phyloP scores from a whole-genome alignment of 2,797 vertebrate species.

The Synaphobranchus kaupii region DNA sequence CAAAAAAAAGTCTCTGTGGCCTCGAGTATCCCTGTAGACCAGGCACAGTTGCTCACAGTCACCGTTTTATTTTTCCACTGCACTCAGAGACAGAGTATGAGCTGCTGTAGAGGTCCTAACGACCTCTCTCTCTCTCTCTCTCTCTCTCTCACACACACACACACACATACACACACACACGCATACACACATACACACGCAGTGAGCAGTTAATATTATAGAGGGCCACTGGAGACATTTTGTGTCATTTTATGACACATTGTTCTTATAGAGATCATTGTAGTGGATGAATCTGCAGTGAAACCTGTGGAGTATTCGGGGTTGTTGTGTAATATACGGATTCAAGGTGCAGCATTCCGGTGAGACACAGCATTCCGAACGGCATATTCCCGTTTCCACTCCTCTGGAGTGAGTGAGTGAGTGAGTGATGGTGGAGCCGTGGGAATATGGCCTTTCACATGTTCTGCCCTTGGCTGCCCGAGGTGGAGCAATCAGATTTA shows the following conservation, averaged over 20 bases:
- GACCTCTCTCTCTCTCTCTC: neutral
- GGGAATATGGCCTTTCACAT: too few species aligned
- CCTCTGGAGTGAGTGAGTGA: conserved; percentile 29
- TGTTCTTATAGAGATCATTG: neutral
- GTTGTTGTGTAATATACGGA: neutral
- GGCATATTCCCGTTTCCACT: conserved; percentile 1
- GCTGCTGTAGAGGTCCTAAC: neutral
- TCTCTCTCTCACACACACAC: too few species aligned
- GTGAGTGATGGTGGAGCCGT: neutral
- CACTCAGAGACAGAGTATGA: neutral
- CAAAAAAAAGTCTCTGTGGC: neutral
- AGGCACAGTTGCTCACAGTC: neutral
- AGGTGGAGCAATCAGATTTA: conserved; percentile 51
- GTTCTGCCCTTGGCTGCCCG: conserved; percentile 46
- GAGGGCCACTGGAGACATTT: neutral
- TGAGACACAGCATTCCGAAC: neutral
- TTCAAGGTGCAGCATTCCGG: neutral
- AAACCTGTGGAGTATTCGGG: neutral
- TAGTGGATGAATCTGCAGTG: neutral
- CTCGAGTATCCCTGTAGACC: neutral
- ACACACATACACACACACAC: too few species aligned
- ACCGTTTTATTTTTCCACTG: neutral
- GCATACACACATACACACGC: too few species aligned
- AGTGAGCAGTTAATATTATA: neutral
- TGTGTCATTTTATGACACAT: neutral